Evolutionary conservation across 2,888 invertebrate species (phyloP), one percentile per base, ranked within the genome.

Genomic region (Hirtodrosophila trivittata): DNA sequence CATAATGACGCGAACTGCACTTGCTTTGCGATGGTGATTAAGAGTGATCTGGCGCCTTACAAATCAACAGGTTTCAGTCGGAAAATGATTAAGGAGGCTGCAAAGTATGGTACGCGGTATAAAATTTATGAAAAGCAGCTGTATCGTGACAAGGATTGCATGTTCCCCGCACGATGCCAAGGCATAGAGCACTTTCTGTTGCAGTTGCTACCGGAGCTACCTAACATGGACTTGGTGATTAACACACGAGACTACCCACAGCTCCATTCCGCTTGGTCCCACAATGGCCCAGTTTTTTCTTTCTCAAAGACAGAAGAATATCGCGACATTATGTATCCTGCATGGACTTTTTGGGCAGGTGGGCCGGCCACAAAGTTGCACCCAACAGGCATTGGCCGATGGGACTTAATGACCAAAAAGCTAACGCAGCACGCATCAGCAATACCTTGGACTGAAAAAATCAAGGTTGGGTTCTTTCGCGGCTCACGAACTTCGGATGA

Each of bases 301-400:
- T 99, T 99, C 89, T 98, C 98, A 89, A 98, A 98, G 73, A 92
- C 95, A 0, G 87, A 89, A 35, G 94, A 96, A 28, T 96, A 97
- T 90, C 92, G 93, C 89, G 99, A 99, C 88, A 97, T 99, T 64
- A 96, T 96, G 94, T 97, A 96, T 89, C 98, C 98, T 0, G 96
- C 98, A 0, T 99, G 98, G 98, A 95, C 97, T 33, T 99, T 99
- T 91, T 98, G 98, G 98, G 97, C 97, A 91, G 98, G 98, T 18
- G 99, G 99, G 0, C 99, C 99, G 9, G 98, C 98, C 0, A 98
- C 98, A 76, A 94, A 95, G 30, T 91, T 98, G 7, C 98, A 98
- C 91, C 98, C 98, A 0, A 95, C 94, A 50, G 98, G 98, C 13
- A 94, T 98, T 67, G 98, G 98, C 0, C 92, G 97, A 35, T 99